A percentile compares a stretch with the other conserved stretches of the same genome.
Conservation (phyloP, 2,888 invertebrate genomes). For the Flexamia atlantica region DNA sequence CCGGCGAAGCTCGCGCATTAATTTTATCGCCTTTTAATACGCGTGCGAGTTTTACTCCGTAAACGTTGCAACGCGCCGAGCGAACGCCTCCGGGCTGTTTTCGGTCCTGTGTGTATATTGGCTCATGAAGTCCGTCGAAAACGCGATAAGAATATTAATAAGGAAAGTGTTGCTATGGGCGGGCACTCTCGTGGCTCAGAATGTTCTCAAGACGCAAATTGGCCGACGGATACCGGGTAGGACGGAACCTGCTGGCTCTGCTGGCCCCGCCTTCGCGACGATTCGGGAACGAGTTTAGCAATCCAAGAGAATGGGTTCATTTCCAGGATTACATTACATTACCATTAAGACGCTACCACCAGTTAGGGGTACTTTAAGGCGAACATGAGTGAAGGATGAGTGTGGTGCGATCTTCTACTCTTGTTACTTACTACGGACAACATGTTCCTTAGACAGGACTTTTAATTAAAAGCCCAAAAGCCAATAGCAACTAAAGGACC, state of each 20-base stretch:
- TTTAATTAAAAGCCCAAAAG: no score
- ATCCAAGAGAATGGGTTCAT: no score
- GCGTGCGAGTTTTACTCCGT: constrained; percentile 54
- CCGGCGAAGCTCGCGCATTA: constrained; percentile 41
- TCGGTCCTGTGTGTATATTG: constrained; percentile 58
- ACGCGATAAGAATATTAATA: constrained; percentile 59
- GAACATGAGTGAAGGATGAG: no score
- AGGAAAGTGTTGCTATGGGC: constrained; percentile 53
- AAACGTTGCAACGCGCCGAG: constrained; percentile 30
- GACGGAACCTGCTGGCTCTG: not conserved
- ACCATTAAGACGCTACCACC: no score
- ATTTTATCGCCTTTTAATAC: constrained; percentile 58
- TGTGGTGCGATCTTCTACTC: no score
- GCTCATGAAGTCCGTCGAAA: constrained; percentile 58
- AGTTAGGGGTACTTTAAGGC: no score
- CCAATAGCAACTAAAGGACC: no score
- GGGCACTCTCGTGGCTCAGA: constrained; percentile 44
- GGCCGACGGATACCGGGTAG: constrained; percentile 43
- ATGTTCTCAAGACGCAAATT: constrained; percentile 50
- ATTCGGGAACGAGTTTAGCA: no score
- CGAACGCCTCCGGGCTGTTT: constrained; percentile 42
- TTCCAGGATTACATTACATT: no score
- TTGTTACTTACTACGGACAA: no score
- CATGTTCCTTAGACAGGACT: no score
- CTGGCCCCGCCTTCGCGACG: no score